A percentile compares a stretch with the other conserved stretches of the same genome.
These are phyloP conservation scores for Harpegnathos saltator DNA, from an alignment of 1,140 invertebrate species.

Conservation along the genomic window DNA sequence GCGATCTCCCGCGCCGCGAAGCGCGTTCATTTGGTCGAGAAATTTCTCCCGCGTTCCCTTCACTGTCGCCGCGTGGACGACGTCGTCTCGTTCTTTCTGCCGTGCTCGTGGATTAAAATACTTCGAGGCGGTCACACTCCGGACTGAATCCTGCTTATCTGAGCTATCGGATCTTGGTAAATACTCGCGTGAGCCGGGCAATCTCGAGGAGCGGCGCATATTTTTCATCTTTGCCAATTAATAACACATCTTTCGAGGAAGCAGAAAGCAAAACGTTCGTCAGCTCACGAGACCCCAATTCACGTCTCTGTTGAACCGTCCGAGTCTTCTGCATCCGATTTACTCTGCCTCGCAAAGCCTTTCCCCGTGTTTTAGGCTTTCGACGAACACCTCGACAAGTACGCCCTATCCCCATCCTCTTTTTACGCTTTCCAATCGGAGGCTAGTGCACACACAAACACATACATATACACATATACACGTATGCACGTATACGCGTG, in stretches of 20 bases:
- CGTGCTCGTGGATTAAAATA: conserved; percentile 38
- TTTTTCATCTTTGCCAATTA: conserved; percentile 49
- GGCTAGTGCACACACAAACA: conserved; percentile 60
- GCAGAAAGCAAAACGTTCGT: background rate
- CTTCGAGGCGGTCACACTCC: background rate
- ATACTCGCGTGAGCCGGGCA: no score
- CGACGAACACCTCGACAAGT: background rate
- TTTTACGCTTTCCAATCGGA: conserved; percentile 74
- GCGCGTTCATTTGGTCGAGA: conserved; percentile 71
- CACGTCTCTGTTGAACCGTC: background rate
- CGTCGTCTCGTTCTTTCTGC: conserved; percentile 60
- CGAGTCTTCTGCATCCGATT: background rate
- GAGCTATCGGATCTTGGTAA: no score
- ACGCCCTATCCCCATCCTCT: conserved; percentile 47
- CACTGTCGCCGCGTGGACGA: conserved; percentile 6
- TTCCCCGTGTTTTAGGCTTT: conserved; percentile 55
- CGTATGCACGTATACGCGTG: conserved; percentile 53
- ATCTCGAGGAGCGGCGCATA: no score
- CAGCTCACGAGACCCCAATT: background rate
- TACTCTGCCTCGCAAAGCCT: background rate
- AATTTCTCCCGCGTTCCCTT: conserved; percentile 49
- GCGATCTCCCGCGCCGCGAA: conserved; percentile 72
- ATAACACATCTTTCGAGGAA: background rate
- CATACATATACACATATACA: no score
- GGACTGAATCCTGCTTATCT: background rate